A percentile compares a stretch with the other conserved stretches of the same genome.
Evolutionary conservation across 2,888 invertebrate genomes (phyloP).

Genomic region (Phorcus lineatus): DNA sequence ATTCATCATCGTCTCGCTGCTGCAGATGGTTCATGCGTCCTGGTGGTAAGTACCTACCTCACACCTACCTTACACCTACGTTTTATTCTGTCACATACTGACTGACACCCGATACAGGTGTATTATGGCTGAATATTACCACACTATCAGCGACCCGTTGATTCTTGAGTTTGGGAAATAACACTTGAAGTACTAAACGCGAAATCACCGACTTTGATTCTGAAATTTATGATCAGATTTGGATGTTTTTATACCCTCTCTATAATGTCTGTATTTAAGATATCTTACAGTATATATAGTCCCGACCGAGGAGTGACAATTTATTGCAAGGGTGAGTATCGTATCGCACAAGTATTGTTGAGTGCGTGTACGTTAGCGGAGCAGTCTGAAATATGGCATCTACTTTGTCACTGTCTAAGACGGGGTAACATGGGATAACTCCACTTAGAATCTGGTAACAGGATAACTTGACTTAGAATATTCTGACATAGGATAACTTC

Average conservation of each 20-base stretch:
- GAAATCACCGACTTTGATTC: not conserved
- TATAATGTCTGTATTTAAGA: constrained; percentile 4
- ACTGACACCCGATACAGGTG: not conserved
- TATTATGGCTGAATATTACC: not conserved
- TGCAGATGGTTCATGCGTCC: constrained; percentile 51
- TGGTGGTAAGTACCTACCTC: constrained; percentile 60
- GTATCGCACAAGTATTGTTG: not conserved
- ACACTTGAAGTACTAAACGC: no score
- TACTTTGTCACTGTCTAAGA: constrained; percentile 7
- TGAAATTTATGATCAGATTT: not conserved
- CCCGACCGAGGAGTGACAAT: not conserved
- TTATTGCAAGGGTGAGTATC: constrained; percentile 1
- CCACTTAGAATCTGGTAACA: no score
- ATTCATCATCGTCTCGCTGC: constrained; percentile 42
- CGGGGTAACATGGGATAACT: no score
- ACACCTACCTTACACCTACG: not conserved
- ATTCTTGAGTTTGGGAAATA: not conserved
- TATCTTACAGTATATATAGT: constrained; percentile 7
- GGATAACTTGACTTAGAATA: no score
- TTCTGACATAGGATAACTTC: no score
- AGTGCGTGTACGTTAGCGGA: not conserved
- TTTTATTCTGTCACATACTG: not conserved
- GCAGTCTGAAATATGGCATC: constrained; percentile 9
- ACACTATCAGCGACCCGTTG: not conserved
- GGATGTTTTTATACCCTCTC: not conserved